Evolutionary conservation across 1,140 invertebrate species (phyloP), one percentile per base, ranked within the genome.

Genomic region (Manduca sexta): DNA sequence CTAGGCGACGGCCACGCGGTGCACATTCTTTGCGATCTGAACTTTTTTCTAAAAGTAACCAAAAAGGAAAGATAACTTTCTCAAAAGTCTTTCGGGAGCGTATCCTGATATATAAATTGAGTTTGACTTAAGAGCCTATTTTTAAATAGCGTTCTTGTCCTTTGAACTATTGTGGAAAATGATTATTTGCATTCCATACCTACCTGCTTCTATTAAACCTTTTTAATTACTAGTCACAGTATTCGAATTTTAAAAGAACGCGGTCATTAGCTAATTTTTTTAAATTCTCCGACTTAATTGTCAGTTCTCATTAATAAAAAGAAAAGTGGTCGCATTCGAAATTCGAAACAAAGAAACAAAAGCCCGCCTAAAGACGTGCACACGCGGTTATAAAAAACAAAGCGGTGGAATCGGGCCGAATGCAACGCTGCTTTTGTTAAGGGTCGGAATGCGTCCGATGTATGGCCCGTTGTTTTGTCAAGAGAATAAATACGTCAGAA

Each of bases 21-120:
- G 45, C 52, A 64, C 65, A 69, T 72, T 67, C 68, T 69, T 65
- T 59, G 56, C 40, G 33, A 18, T 35, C 16, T 4, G n/a, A 4
- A 52, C 52, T 43, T 62, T 60, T 49, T 51, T 46, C 10, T 10
- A 10, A 29, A 43, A 43, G 8, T 15, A 31, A 31, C 11, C 12
- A 43, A 42, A 17, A 26, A 12, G n/a, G 16, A 41, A 18, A 42
- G 14, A 29, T 29, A 30, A 14, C 7, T 42, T 13, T 13, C 18
- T 13, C 14, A 14, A 5, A 42, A n/a, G 33, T 1, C n/a, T 35
- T 35, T 35, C n/a, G n/a, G 33, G 3, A 35, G 3, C 13, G 33
- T n/a, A 35, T 35, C 33, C n/a, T 34, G 11, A 34, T 3, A 34
- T 5, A 26, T 26, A 26, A 26, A 26, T 26, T 35, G 33, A 10